Conservation (phyloP, 1,140 invertebrate species). For the Bombus fervidus region DNA sequence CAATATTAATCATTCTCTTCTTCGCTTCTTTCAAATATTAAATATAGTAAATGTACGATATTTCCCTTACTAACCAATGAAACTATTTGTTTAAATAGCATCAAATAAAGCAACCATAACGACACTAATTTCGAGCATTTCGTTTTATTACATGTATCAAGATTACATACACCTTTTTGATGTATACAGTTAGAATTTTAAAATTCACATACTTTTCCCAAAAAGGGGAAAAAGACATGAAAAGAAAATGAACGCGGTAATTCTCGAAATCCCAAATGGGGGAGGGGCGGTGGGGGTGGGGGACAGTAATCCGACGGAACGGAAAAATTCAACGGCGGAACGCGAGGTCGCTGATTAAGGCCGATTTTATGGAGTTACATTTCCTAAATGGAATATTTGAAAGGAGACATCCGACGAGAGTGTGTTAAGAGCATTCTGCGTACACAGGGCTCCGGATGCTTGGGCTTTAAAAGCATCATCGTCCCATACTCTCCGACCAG, state of each 20-base stretch:
- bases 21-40: too few species aligned
- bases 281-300: too few species aligned
- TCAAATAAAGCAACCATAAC: too few species aligned
- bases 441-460: slow-evolving; percentile 69
- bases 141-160: background rate
- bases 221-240: background rate
- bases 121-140: background rate
- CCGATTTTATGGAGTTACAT: slow-evolving; percentile 51
- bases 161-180: background rate
- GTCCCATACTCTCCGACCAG: slow-evolving; percentile 73
- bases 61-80: too few species aligned
- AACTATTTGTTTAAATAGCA: too few species aligned
- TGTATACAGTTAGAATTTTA: background rate
- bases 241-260: background rate
- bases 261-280: background rate
- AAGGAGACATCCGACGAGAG: slow-evolving; percentile 46
- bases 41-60: too few species aligned
- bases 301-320: background rate
- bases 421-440: slow-evolving; percentile 65
- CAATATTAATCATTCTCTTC: too few species aligned
- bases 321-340: background rate
- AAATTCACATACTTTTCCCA: too few species aligned
- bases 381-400: slow-evolving; percentile 59
- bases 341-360: slow-evolving; percentile 30
- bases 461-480: slow-evolving; percentile 80